Evolutionary conservation across 2,888 invertebrate species (phyloP), one percentile per base, ranked within the genome.

Genomic region (Euzophera pinguis): DNA sequence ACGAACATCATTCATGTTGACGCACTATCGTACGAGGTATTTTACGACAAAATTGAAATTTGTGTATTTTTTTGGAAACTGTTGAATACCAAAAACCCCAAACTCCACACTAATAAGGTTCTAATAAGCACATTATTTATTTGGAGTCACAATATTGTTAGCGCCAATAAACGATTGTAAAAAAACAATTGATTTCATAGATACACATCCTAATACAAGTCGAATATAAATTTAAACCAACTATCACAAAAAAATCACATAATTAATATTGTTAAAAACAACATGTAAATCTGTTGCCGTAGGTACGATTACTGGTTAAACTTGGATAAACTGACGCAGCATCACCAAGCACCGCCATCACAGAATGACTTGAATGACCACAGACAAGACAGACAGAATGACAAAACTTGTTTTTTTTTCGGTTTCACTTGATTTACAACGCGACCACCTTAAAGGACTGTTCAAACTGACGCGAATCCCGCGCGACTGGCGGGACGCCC

Each of bases 1-100:
- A 60, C 90, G 85, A 73, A 89, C 82, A 80, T 90, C 90, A 81
- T 90, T 90, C 90, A 90, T 90, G 67, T 76, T 82, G 80, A 59
- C 63, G 64, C 65, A 59, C 58, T 65, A 55, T 58, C 55, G 47
- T 55, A 39, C 9, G 16, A 16, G 38, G 55, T 34, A 42, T 47
- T 60, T 55, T 54, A 52, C 51, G 45, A 57, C 41, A 54, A 56
- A 57, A 32, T 50, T 34, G 7, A 32, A 42, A 10, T 10, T 14
- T 29, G 41, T n/a, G n/a, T n/a, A n/a, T n/a, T 52, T 17, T 32
- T 32, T 41, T 22, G 16, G 17, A 34, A 14, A 22, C 1, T 8
- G n/a, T 8, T 34, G 42, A 16, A 38, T 43, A 38, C 47, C 27
- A 35, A 50, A 49, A 42, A 52, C 58, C 39, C 48, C 29, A 8